These are phyloP conservation scores for Glossosoma conforme DNA, from an alignment of 1,140 invertebrate genomes.

Conservation along the genomic window DNA sequence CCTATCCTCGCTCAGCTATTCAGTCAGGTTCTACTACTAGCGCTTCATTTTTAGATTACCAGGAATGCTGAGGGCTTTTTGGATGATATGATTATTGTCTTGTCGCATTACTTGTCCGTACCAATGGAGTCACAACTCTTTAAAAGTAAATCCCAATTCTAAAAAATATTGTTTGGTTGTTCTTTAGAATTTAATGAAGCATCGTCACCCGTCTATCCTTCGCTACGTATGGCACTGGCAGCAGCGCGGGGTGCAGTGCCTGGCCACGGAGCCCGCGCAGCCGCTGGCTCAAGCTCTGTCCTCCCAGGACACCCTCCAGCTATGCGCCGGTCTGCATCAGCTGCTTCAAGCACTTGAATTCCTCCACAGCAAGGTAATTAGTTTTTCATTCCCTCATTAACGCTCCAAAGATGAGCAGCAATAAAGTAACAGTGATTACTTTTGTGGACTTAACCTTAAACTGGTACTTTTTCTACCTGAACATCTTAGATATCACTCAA, in stretches of 20 bases:
- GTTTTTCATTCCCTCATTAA: constrained; percentile 1
- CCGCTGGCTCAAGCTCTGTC: constrained; percentile 61
- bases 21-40: no score
- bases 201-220: constrained; percentile 75
- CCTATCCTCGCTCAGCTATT: no score
- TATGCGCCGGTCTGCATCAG: constrained; percentile 72
- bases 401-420: not conserved
- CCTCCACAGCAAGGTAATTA: constrained; percentile 63
- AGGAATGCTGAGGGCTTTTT: no score
- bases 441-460: no score
- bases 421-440: no score
- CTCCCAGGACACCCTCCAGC: constrained; percentile 64
- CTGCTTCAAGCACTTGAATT: constrained; percentile 73
- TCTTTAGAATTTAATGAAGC: constrained; percentile 73
- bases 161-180: not conserved
- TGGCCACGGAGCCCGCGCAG: constrained; percentile 71
- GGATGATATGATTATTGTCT: no score
- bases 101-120: no score
- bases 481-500: no score
- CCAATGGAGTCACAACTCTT: no score
- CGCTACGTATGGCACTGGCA: constrained; percentile 76
- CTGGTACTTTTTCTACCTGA: no score
- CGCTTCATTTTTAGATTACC: no score
- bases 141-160: no score
- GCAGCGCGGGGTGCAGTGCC: constrained; percentile 63